Evolutionary conservation across 2,888 invertebrate genomes (phyloP).

Genomic region (Acleris cristana): DNA sequence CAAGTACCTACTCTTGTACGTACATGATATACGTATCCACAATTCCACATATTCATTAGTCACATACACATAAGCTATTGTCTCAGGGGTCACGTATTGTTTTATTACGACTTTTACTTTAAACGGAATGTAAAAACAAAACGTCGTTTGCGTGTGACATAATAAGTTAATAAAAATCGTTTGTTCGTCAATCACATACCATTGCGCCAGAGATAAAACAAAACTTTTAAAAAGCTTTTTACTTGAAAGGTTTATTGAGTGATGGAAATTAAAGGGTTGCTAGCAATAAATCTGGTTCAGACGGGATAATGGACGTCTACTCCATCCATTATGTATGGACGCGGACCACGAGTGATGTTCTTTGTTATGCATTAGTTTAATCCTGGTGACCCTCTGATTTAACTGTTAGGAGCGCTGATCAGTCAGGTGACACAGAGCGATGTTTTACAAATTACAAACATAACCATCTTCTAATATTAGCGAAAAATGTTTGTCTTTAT

Average conservation of each 20-base stretch:
- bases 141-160: conserved; percentile 11
- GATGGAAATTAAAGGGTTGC: conserved; percentile 48
- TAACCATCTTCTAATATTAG: too few relatives aligned
- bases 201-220: conserved; percentile 15
- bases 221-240: conserved; percentile 28
- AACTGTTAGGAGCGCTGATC: neutral
- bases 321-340: conserved; percentile 24
- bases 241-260: conserved; percentile 39
- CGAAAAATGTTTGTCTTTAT: too few relatives aligned
- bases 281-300: conserved; percentile 46
- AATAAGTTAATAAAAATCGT: conserved; percentile 2
- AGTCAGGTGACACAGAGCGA: too few relatives aligned
- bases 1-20: too few relatives aligned
- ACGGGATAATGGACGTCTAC: conserved; percentile 42
- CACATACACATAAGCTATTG: too few relatives aligned
- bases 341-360: conserved; percentile 19
- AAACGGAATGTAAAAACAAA: conserved; percentile 6
- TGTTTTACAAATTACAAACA: too few relatives aligned
- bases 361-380: conserved; percentile 21
- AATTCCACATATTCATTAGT: too few relatives aligned
- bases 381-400: conserved; percentile 9
- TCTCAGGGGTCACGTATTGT: neutral
- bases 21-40: too few relatives aligned
- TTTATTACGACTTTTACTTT: conserved; percentile 3
- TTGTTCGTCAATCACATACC: conserved; percentile 4